Conservation (phyloP, 1,140 invertebrate genomes). For the Cylas formicarius region DNA sequence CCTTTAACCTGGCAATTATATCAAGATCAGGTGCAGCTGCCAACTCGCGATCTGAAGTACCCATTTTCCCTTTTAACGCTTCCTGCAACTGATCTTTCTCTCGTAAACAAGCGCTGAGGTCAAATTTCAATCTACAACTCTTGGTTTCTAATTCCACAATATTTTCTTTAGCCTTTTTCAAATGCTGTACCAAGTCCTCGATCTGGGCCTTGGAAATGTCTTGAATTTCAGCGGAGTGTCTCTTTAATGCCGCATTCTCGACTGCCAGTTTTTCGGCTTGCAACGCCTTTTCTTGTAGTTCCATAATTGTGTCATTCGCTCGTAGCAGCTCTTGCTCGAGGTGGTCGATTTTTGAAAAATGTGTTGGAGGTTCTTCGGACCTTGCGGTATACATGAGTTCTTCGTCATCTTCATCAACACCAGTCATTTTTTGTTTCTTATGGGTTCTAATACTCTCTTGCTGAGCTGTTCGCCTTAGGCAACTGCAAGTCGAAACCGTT, state of each 20-base stretch:
- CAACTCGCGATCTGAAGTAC: too few relatives aligned
- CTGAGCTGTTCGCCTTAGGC: too few relatives aligned
- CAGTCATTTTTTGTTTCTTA: too few relatives aligned
- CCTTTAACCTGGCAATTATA: constrained; percentile 3
- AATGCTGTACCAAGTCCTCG: constrained; percentile 25
- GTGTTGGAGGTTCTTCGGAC: constrained; percentile 15
- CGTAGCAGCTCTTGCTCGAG: constrained; percentile 24
- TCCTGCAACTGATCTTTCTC: too few relatives aligned
- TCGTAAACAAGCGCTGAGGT: too few relatives aligned
- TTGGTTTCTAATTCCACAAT: constrained; percentile 19
- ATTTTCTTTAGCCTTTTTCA: constrained; percentile 18
- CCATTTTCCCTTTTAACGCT: too few relatives aligned
- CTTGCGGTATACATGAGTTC: constrained; percentile 22
- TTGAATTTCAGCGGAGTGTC: constrained; percentile 30
- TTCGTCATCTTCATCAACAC: constrained; percentile 15
- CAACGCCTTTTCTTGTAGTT: constrained; percentile 13
- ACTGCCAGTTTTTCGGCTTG: constrained; percentile 8
- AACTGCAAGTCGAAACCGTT: too few relatives aligned
- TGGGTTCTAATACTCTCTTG: too few relatives aligned
- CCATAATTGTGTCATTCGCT: constrained; percentile 22
- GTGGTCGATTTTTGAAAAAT: constrained; percentile 15
- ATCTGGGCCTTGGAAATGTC: constrained; percentile 32
- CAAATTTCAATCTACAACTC: constrained; percentile 5
- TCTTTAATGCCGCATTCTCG: constrained; percentile 29
- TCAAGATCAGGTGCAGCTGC: constrained; percentile 11